Evolutionary conservation across 2,797 vertebrate species (phyloP).

Genomic region (Gambusia yucatana): DNA sequence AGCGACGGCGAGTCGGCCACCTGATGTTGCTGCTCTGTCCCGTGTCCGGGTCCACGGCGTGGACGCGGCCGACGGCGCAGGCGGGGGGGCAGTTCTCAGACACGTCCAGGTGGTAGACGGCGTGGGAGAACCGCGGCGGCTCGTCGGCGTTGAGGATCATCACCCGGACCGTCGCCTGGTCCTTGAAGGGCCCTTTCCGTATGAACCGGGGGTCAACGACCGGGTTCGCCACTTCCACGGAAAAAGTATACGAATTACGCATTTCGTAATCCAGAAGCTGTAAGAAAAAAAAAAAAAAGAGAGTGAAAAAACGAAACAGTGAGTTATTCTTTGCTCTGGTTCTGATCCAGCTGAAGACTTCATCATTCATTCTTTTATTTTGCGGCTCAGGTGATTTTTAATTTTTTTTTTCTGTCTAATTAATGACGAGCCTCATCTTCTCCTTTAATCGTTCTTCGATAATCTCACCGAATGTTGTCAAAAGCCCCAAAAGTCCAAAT

Average conservation of each 20-base stretch:
- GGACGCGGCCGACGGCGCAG: slow-evolving; percentile 84
- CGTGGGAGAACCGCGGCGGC: slow-evolving; percentile 86
- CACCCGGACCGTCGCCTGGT: slow-evolving; percentile 86
- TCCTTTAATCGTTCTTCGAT: slow-evolving; percentile 30
- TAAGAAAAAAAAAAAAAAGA: background rate
- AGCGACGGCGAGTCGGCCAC: slow-evolving; percentile 57
- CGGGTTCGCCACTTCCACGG: slow-evolving; percentile 88
- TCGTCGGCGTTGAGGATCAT: slow-evolving; percentile 89
- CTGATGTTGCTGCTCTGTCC: slow-evolving; percentile 86
- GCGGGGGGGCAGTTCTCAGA: slow-evolving; percentile 86
- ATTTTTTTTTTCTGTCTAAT: background rate
- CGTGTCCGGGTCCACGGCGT: slow-evolving; percentile 86
- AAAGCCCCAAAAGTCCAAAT: slow-evolving; percentile 34
- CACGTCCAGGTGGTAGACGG: slow-evolving; percentile 84
- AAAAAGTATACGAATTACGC: slow-evolving; percentile 85
- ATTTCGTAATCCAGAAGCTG: slow-evolving; percentile 88
- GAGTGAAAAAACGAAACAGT: slow-evolving; percentile 7
- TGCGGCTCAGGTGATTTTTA: slow-evolving; percentile 9
- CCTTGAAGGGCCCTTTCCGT: slow-evolving; percentile 89
- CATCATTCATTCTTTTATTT: slow-evolving; percentile 31
- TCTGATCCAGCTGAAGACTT: slow-evolving; percentile 6
- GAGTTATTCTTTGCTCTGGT: slow-evolving; percentile 14
- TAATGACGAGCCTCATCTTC: slow-evolving; percentile 16
- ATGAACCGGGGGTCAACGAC: slow-evolving; percentile 86
- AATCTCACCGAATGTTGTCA: slow-evolving; percentile 24